These are phyloP conservation scores for Drosophila setifemur DNA, from an alignment of 1,140 invertebrate species.

Conservation along the genomic window DNA sequence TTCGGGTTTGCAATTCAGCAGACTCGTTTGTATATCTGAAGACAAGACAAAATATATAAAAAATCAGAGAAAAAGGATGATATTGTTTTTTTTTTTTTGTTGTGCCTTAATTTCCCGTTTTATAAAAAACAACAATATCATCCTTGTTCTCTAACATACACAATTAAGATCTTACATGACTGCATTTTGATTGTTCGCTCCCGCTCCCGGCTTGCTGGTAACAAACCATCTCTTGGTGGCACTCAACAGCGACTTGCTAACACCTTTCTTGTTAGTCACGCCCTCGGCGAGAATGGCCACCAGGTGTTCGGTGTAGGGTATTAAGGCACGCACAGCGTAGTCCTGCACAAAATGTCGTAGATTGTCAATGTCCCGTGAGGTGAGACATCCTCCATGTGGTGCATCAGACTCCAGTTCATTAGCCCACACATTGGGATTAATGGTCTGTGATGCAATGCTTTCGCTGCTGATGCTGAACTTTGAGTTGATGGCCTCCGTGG, in stretches of 20 bases:
- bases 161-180: conserved; percentile 88
- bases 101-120: no score
- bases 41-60: background rate
- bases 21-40: conserved; percentile 93
- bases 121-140: no score
- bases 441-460: conserved; percentile 83
- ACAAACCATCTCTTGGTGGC: conserved; percentile 98
- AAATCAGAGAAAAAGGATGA: background rate
- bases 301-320: conserved; percentile 95
- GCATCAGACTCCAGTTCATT: conserved; percentile 83
- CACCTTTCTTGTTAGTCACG: conserved; percentile 94
- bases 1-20: conserved; percentile 95
- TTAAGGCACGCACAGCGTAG: conserved; percentile 92
- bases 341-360: conserved; percentile 93
- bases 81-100: no score
- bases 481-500: conserved; percentile 75
- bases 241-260: conserved; percentile 95
- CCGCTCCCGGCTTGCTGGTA: conserved; percentile 91
- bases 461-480: conserved; percentile 84
- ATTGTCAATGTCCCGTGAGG: conserved; percentile 91
- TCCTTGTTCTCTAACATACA: no score
- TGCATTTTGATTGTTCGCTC: conserved; percentile 87
- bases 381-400: conserved; percentile 89
- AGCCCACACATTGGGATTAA: conserved; percentile 85
- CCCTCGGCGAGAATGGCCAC: conserved; percentile 92